Conservation (phyloP, 2,113 vertebrate species). For the Echinops telfairi region DNA sequence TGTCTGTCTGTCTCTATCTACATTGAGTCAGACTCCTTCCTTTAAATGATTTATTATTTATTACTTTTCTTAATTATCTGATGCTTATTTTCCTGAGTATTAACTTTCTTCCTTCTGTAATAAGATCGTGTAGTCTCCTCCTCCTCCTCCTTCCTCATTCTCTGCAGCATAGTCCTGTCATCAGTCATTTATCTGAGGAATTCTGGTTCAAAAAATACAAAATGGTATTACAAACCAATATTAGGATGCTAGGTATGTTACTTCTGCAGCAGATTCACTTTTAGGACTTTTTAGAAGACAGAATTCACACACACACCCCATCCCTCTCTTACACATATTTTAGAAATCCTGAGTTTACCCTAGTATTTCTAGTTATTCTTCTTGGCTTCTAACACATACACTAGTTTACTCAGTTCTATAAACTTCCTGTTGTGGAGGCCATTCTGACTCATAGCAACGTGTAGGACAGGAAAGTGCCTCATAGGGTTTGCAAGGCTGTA, state of each 20-base stretch:
- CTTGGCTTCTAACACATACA: not conserved
- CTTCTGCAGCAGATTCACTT: not conserved
- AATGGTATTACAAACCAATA: not conserved
- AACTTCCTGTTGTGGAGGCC: not conserved
- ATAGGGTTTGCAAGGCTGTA: not conserved
- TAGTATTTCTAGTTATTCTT: not conserved
- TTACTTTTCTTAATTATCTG: constrained; percentile 16
- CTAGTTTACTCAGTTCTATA: not conserved
- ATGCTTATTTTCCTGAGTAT: not conserved
- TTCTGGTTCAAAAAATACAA: not conserved
- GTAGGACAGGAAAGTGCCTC: not conserved
- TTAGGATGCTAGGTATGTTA: not conserved
- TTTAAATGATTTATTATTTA: constrained; percentile 8
- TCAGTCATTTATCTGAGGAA: not conserved
- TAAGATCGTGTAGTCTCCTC: not conserved
- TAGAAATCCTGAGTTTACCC: not conserved
- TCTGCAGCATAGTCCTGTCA: too few relatives aligned
- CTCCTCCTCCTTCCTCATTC: not conserved
- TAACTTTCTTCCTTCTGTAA: not conserved
- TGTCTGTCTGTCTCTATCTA: too few relatives aligned
- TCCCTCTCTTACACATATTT: not conserved
- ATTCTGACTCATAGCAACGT: not conserved
- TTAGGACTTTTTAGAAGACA: not conserved
- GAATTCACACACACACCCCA: not conserved
- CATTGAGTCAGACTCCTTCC: not conserved